Evolutionary conservation across 2,888 invertebrate species (phyloP).

Genomic region (Marasmarcha lunaedactyla): DNA sequence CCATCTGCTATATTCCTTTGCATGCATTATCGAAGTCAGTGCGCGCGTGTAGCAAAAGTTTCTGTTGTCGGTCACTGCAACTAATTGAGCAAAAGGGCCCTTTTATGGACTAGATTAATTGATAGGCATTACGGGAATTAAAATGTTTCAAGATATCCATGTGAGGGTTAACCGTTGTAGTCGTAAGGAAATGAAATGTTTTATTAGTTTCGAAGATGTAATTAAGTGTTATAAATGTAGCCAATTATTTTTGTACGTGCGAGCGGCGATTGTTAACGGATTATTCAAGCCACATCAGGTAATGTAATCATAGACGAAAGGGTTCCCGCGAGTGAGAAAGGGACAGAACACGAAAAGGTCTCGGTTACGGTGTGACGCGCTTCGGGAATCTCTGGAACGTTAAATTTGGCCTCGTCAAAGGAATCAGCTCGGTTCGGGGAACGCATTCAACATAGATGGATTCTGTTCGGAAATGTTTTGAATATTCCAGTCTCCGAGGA

Average conservation of each 20-base stretch:
- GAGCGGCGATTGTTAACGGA: too few species aligned
- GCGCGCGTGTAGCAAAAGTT: too few species aligned
- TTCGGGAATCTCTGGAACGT: conserved; percentile 49
- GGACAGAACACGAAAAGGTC: conserved; percentile 16
- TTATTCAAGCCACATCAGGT: too few species aligned
- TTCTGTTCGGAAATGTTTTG: not conserved
- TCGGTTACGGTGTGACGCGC: conserved; percentile 30
- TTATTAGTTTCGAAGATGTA: too few species aligned
- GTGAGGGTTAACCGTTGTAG: too few species aligned
- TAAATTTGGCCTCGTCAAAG: conserved; percentile 50
- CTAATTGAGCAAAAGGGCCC: conserved; percentile 61
- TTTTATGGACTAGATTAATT: conserved; percentile 14
- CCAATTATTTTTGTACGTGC: too few species aligned
- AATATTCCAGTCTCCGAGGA: not conserved
- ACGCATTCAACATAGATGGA: not conserved
- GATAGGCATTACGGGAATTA: not conserved
- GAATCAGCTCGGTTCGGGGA: conserved; percentile 22
- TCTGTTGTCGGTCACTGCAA: conserved; percentile 23
- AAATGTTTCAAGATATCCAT: too few species aligned
- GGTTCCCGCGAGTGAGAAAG: conserved; percentile 32
- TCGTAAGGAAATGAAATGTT: too few species aligned
- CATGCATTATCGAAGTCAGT: too few species aligned
- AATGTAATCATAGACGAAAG: conserved; percentile 14
- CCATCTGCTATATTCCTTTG: too few species aligned
- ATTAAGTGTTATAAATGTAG: too few species aligned